Evolutionary conservation across 2,113 vertebrate species (phyloP).

Genomic region (Eolophus roseicapilla): DNA sequence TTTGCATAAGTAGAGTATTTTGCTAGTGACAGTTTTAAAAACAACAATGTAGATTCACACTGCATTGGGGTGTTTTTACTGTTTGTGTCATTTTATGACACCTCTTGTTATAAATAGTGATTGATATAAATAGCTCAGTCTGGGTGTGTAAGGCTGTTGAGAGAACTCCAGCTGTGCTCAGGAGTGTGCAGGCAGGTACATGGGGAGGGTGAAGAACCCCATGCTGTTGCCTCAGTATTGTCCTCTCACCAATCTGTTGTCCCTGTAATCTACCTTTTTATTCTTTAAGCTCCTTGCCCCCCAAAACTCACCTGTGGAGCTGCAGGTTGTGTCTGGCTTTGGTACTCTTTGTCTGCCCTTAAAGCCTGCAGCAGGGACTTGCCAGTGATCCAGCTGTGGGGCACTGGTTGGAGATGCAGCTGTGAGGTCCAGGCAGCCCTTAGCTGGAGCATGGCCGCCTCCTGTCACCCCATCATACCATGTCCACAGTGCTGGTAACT

Average conservation of each 20-base stretch:
- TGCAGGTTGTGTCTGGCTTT: neutral
- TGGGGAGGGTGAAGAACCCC: neutral
- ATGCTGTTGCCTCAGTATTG: rapidly evolving
- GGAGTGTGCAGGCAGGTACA: neutral
- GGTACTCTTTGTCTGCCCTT: neutral
- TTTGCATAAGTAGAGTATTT: conserved; percentile 54
- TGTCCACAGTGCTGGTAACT: neutral
- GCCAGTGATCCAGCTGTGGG: neutral
- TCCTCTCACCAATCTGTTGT: too few species aligned
- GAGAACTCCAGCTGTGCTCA: neutral
- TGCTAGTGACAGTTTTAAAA: conserved; percentile 39
- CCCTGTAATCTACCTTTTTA: neutral
- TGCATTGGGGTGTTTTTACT: neutral
- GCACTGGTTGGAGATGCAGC: neutral
- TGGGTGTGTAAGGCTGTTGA: neutral
- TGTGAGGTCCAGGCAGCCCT: neutral
- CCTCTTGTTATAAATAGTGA: neutral
- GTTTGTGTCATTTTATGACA: neutral
- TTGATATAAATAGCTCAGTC: neutral
- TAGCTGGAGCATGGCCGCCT: neutral
- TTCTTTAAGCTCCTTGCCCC: neutral
- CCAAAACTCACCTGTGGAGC: neutral
- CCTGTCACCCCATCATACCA: neutral
- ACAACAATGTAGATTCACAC: neutral
- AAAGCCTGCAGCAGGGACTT: neutral